These are phyloP conservation scores for Chymomyza caudatula DNA, from an alignment of 2,888 invertebrate genomes.

Conservation along the genomic window DNA sequence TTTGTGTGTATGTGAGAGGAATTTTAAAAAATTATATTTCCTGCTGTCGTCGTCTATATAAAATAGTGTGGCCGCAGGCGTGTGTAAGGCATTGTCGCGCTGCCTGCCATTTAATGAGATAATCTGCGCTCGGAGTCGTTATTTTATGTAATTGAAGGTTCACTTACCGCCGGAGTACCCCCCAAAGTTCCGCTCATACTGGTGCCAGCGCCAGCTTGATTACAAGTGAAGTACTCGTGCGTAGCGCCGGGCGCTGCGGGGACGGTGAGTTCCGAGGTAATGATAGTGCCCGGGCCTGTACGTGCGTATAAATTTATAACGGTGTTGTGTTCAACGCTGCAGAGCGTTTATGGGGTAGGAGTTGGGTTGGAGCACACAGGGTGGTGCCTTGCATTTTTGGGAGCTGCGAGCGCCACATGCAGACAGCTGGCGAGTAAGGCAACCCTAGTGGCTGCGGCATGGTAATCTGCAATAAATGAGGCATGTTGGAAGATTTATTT, in stretches of 20 bases:
- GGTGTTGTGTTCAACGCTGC: slow-evolving; percentile 3
- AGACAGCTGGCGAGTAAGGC: slow-evolving; percentile 17
- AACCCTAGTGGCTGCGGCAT: slow-evolving; percentile 27
- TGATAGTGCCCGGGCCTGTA: slow-evolving; percentile 63
- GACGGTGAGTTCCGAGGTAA: slow-evolving; percentile 33
- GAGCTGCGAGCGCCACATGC: slow-evolving; percentile 35
- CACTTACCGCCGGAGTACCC: slow-evolving; percentile 46
- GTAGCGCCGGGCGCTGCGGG: background rate
- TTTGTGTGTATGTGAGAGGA: slow-evolving; percentile 56
- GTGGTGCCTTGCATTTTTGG: slow-evolving; percentile 24
- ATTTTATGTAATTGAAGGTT: slow-evolving; percentile 70
- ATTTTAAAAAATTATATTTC: slow-evolving; percentile 49
- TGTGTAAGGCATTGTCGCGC: background rate
- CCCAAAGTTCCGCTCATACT: background rate
- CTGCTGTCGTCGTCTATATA: background rate
- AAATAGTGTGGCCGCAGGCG: background rate
- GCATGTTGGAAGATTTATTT: slow-evolving; percentile 76
- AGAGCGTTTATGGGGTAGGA: no score
- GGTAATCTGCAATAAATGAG: slow-evolving; percentile 77
- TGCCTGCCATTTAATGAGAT: slow-evolving; percentile 67
- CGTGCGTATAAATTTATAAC: slow-evolving; percentile 50
- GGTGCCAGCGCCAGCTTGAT: slow-evolving; percentile 32
- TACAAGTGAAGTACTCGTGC: slow-evolving; percentile 30
- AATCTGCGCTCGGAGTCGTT: slow-evolving; percentile 65
- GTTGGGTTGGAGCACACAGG: slow-evolving; percentile 3